phyloP scores from a whole-genome alignment of 2,888 invertebrate species.

The Linnaemya tessellans region DNA sequence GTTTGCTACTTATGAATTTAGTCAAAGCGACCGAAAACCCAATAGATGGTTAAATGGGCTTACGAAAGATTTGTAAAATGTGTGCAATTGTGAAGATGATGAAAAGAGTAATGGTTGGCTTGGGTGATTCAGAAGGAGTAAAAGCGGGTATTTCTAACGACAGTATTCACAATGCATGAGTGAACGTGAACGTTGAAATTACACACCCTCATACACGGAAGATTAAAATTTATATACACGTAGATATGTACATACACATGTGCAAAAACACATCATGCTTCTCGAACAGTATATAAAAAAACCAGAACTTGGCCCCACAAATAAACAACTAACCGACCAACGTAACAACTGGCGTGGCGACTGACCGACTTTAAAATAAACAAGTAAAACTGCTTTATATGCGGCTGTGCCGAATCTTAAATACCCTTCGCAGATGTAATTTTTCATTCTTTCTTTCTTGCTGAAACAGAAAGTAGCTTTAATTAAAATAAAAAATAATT shows the following conservation, averaged over 20 bases:
- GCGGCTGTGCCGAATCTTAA: too few species aligned
- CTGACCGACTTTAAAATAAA: conserved; percentile 64
- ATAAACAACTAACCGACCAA: conserved; percentile 24
- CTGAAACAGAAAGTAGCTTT: too few species aligned
- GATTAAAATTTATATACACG: not conserved
- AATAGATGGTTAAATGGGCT: too few species aligned
- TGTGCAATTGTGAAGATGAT: conserved; percentile 30
- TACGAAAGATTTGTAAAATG: not conserved
- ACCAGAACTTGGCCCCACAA: conserved; percentile 63
- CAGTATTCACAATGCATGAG: conserved; percentile 70
- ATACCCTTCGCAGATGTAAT: too few species aligned
- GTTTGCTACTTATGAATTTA: too few species aligned
- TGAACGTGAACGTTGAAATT: conserved; percentile 60
- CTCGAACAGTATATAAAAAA: conserved; percentile 44
- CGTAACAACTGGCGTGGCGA: conserved; percentile 32
- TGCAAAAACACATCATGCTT: conserved; percentile 1
- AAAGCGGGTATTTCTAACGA: conserved; percentile 70
- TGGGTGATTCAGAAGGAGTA: conserved; percentile 36
- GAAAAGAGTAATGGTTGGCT: not conserved
- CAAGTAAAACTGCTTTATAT: too few species aligned
- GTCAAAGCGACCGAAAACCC: too few species aligned
- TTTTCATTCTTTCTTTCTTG: too few species aligned
- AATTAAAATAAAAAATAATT: too few species aligned
- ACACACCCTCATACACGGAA: conserved; percentile 5
- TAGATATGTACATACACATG: too few species aligned